Conservation (phyloP, 2,113 vertebrate species). For the Hypocryptadius cinnamomeus region DNA sequence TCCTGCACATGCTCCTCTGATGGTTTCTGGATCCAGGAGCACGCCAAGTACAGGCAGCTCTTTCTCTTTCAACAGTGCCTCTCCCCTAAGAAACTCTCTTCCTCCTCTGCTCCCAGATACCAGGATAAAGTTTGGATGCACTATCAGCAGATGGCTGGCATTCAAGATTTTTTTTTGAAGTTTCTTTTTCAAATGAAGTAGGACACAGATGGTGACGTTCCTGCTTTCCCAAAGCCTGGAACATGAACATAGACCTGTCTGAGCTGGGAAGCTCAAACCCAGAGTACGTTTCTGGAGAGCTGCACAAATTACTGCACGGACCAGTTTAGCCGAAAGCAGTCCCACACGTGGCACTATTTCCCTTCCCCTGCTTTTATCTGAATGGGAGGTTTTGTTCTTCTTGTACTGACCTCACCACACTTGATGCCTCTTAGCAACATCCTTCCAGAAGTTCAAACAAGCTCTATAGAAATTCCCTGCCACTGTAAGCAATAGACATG, state of each 20-base stretch:
- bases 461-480: neutral
- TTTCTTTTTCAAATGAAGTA: constrained; percentile 12
- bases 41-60: neutral
- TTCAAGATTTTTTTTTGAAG: neutral
- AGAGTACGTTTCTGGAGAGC: neutral
- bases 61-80: neutral
- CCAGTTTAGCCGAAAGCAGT: neutral
- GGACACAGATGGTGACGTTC: constrained; percentile 20
- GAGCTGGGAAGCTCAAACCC: neutral
- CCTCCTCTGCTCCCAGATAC: neutral
- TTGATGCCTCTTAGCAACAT: neutral
- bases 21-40: neutral
- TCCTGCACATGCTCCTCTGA: neutral
- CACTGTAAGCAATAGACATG: neutral
- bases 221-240: neutral
- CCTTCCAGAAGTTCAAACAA: neutral
- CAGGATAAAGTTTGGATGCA: neutral
- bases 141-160: neutral
- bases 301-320: neutral
- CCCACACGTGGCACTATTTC: neutral
- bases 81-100: neutral
- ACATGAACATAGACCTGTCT: neutral
- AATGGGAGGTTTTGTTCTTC: neutral
- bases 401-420: neutral
- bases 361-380: neutral